Evolutionary conservation across 1,140 invertebrate genomes (phyloP).

Genomic region (Heliconius nattereri): DNA sequence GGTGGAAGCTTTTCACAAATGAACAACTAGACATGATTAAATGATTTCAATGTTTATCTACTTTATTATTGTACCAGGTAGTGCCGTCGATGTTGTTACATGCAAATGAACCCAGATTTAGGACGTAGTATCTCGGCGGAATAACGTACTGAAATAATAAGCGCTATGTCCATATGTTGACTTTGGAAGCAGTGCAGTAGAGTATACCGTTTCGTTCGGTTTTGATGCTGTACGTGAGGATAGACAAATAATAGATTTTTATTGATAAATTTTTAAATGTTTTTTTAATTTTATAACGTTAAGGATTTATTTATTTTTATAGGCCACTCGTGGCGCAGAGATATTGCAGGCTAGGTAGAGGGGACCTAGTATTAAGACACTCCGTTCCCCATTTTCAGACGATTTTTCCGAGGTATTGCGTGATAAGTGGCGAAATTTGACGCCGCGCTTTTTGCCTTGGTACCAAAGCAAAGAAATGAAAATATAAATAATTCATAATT

Average conservation of each 20-base stretch:
- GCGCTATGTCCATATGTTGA: conserved; percentile 30
- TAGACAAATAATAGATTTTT: conserved; percentile 3
- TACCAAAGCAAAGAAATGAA: not conserved
- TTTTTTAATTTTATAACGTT: not conserved
- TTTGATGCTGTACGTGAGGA: not conserved
- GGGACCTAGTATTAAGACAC: too few relatives aligned
- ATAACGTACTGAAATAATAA: conserved; percentile 37
- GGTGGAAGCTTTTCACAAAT: too few relatives aligned
- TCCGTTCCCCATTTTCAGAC: too few relatives aligned
- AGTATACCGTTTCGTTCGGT: conserved; percentile 18
- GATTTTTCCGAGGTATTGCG: too few relatives aligned
- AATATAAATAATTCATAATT: not conserved
- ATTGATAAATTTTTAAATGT: not conserved
- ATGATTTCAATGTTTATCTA: conserved; percentile 25
- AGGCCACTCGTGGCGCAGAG: too few relatives aligned
- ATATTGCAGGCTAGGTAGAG: too few relatives aligned
- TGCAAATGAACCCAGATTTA: conserved; percentile 37
- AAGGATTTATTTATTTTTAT: not conserved
- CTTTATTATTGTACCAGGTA: conserved; percentile 31
- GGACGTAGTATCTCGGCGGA: conserved; percentile 22
- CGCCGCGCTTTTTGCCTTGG: too few relatives aligned
- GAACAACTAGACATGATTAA: not conserved
- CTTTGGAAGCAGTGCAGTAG: conserved; percentile 22
- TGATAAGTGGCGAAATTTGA: too few relatives aligned
- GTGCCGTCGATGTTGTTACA: conserved; percentile 34